These are phyloP conservation scores for Acanthoscelides obtectus DNA, from an alignment of 2,888 invertebrate species.

Conservation along the genomic window DNA sequence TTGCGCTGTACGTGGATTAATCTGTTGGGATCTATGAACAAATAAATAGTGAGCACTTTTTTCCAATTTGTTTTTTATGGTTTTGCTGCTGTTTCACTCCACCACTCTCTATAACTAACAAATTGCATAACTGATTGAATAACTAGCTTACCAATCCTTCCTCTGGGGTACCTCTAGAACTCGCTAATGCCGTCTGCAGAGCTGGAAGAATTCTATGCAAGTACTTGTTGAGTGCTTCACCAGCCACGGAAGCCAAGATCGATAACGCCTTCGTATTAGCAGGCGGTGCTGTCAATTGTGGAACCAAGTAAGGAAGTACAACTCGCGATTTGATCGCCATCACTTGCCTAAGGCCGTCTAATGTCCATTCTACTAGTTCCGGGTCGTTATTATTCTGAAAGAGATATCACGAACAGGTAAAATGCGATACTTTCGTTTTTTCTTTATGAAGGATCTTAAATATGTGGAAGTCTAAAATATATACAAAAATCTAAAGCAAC, in stretches of 20 bases:
- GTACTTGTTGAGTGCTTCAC: constrained; percentile 86
- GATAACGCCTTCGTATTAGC: constrained; percentile 92
- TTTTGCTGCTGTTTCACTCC: no score
- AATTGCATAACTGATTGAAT: background rate
- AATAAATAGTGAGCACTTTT: no score
- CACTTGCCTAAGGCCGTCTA: constrained; percentile 94
- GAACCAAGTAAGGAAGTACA: constrained; percentile 93
- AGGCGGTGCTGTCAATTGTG: constrained; percentile 83
- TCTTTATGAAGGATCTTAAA: no score
- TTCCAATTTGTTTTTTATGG: no score
- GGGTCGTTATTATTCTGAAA: constrained; percentile 70
- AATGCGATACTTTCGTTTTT: background rate
- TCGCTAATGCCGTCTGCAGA: constrained; percentile 69
- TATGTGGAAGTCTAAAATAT: no score
- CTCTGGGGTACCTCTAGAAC: constrained; percentile 57
- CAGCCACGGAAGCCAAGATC: constrained; percentile 90
- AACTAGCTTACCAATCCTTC: constrained; percentile 36
- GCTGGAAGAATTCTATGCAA: constrained; percentile 90
- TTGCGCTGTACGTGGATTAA: no score
- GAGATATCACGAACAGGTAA: background rate
- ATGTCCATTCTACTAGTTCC: constrained; percentile 77
- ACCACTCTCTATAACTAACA: no score
- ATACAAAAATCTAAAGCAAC: no score
- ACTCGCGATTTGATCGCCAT: constrained; percentile 96
- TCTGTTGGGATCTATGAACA: no score